Evolutionary conservation across 2,797 vertebrate species (phyloP).

Genomic region (Mergus octosetaceus): DNA sequence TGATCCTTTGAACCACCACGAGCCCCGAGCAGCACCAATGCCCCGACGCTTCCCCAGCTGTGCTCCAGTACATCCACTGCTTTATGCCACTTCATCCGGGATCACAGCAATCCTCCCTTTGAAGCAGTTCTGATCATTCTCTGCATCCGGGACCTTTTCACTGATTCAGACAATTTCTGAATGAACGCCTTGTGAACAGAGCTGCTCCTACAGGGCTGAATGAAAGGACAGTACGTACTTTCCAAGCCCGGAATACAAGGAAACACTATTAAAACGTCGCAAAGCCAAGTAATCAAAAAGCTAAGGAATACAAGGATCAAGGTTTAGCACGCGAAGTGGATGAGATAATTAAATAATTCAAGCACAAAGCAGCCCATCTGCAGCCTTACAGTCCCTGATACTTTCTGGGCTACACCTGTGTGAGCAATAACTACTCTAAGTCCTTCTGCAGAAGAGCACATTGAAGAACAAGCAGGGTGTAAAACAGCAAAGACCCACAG

Average conservation of each 20-base stretch:
- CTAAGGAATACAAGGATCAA: not conserved
- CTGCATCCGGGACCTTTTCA: not conserved
- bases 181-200: not conserved
- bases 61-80: too few relatives aligned
- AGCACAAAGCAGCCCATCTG: not conserved
- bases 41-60: rapidly evolving
- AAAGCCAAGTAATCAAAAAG: not conserved
- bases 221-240: not conserved
- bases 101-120: not conserved
- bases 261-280: not conserved
- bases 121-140: not conserved
- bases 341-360: not conserved
- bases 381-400: not conserved
- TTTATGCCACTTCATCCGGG: not conserved
- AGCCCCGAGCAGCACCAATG: not conserved
- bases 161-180: not conserved
- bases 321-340: not conserved
- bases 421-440: not conserved
- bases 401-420: not conserved
- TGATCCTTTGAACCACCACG: not conserved
- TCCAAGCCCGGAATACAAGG: not conserved
- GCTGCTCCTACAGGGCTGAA: not conserved
- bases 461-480: not conserved
- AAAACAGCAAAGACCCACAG: not conserved
- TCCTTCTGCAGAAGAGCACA: rapidly evolving